These are phyloP conservation scores for Coelogynopora nodosa DNA, from an alignment of 2,888 invertebrate species.

Conservation along the genomic window DNA sequence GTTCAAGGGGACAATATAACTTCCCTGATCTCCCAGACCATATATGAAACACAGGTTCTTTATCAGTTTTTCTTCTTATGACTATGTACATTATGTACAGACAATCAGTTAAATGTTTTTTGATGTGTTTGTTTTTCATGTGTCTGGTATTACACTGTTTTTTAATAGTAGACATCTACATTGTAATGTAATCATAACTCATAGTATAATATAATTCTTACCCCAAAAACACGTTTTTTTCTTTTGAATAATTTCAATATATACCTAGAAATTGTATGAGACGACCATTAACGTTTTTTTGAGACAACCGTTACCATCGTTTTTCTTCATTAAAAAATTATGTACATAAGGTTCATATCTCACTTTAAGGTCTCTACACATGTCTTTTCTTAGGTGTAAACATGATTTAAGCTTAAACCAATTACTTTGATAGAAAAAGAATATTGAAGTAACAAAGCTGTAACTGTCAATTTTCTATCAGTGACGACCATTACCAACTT, in stretches of 20 bases:
- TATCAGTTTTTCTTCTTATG: too few relatives aligned
- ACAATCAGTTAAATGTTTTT: not conserved
- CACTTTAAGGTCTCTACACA: not conserved
- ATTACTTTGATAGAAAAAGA: not conserved
- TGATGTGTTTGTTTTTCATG: not conserved
- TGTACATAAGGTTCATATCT: not conserved
- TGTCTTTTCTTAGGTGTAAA: not conserved
- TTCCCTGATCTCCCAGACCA: not conserved
- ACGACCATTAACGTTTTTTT: not conserved
- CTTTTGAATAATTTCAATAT: not conserved
- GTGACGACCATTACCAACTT: not conserved
- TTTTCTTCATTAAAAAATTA: not conserved
- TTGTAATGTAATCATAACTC: not conserved
- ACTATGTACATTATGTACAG: too few relatives aligned
- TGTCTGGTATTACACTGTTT: too few relatives aligned
- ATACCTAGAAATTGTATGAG: not conserved
- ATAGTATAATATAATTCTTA: too few relatives aligned
- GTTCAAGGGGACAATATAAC: not conserved
- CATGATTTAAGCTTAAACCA: not conserved
- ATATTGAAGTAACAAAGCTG: not conserved
- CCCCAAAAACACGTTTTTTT: not conserved
- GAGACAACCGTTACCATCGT: not conserved
- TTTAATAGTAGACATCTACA: not conserved
- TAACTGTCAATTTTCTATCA: not conserved
- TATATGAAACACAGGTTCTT: not conserved